Conservation (phyloP, 2,797 vertebrate species). For the Microctenopoma stevenorrisi region DNA sequence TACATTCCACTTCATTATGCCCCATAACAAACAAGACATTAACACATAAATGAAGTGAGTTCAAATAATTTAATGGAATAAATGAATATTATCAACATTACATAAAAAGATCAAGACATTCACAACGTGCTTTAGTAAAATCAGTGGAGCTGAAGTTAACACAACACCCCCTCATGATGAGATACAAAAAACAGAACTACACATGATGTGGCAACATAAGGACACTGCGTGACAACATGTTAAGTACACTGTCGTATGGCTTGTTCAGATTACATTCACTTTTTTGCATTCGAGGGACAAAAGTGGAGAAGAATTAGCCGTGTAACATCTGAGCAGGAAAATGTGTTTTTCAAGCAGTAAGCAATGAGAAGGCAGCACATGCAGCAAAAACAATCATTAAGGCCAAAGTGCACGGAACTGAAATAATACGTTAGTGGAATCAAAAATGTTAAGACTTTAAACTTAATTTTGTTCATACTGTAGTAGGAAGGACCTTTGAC, state of each 20-base stretch:
- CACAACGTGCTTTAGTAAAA: conserved; percentile 65
- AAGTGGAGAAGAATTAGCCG: background rate
- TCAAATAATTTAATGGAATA: conserved; percentile 69
- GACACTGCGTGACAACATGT: conserved; percentile 69
- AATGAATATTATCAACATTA: conserved; percentile 46
- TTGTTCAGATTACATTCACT: conserved; percentile 81
- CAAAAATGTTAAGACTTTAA: conserved; percentile 5
- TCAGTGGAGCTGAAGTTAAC: conserved; percentile 32
- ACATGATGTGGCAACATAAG: conserved; percentile 68
- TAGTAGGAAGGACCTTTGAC: conserved; percentile 46
- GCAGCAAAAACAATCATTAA: conserved; percentile 4
- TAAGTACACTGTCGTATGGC: conserved; percentile 81
- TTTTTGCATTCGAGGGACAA: conserved; percentile 63
- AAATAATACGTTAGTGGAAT: conserved; percentile 39
- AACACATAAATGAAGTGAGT: conserved; percentile 16
- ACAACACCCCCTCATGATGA: conserved; percentile 12
- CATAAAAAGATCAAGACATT: conserved; percentile 59
- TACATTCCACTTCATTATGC: too few relatives aligned
- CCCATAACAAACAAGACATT: background rate
- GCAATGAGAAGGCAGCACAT: conserved; percentile 27
- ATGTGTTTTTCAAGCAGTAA: conserved; percentile 22
- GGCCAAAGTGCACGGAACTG: conserved; percentile 21
- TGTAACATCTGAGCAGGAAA: conserved; percentile 21
- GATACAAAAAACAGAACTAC: conserved; percentile 55
- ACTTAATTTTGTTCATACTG: conserved; percentile 2